Evolutionary conservation across 2,888 invertebrate genomes (phyloP).

Genomic region (Toxonevra muliebris): DNA sequence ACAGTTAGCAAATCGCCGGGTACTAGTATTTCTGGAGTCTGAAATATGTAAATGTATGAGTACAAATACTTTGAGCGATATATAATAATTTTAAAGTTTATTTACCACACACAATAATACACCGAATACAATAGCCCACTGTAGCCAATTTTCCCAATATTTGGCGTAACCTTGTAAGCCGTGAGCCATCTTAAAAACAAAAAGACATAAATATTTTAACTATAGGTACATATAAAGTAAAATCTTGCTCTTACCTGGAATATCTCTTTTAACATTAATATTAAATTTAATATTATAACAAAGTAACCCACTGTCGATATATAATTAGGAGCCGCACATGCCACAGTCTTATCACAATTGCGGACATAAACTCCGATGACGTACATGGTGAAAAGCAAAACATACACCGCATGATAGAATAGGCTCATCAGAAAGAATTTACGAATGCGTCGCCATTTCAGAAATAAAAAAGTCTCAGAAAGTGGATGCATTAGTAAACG

Average conservation of each 20-base stretch:
- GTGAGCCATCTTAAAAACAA: slow-evolving; percentile 70
- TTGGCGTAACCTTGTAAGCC: slow-evolving; percentile 76
- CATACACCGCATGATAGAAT: slow-evolving; percentile 80
- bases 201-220: not conserved
- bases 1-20: slow-evolving; percentile 55
- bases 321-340: slow-evolving; percentile 54
- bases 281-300: slow-evolving; percentile 72
- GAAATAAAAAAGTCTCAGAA: slow-evolving; percentile 82
- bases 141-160: slow-evolving; percentile 87
- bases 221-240: not conserved
- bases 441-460: slow-evolving; percentile 84
- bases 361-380: slow-evolving; percentile 69
- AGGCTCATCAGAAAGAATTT: slow-evolving; percentile 84
- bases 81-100: slow-evolving; percentile 15
- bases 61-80: not conserved
- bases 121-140: slow-evolving; percentile 79
- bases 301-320: slow-evolving; percentile 67
- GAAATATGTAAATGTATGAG: not conserved
- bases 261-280: slow-evolving; percentile 77
- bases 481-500: slow-evolving; percentile 84
- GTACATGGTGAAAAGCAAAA: slow-evolving; percentile 77
- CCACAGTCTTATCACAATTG: slow-evolving; percentile 51
- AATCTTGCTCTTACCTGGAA: slow-evolving; percentile 53
- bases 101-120: slow-evolving; percentile 75
- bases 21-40: slow-evolving; percentile 60